Evolutionary conservation across 2,888 invertebrate species (phyloP).

Genomic region (Orthosia gracilis): DNA sequence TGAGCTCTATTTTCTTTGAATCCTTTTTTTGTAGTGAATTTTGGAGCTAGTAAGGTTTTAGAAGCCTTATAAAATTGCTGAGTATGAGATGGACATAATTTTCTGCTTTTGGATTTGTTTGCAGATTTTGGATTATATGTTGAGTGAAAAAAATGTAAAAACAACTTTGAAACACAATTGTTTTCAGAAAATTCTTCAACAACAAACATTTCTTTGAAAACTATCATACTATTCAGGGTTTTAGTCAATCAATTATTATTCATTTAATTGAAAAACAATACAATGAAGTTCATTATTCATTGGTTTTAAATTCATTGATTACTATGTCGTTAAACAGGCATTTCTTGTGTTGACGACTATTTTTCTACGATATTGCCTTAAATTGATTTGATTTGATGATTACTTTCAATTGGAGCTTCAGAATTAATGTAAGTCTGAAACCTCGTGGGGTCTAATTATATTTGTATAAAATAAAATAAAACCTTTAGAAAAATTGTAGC

Average conservation of each 20-base stretch:
- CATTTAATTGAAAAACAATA: slow-evolving; percentile 54
- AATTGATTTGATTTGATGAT: neutral
- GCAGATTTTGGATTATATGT: neutral
- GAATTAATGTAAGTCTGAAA: slow-evolving; percentile 12
- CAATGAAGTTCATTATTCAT: slow-evolving; percentile 60
- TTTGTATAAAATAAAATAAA: neutral
- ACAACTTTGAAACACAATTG: neutral
- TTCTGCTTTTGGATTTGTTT: neutral
- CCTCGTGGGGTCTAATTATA: neutral
- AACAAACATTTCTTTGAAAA: slow-evolving; percentile 19
- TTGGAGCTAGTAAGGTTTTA: too few relatives aligned
- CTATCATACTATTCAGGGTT: slow-evolving; percentile 25
- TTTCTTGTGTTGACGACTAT: slow-evolving; percentile 38
- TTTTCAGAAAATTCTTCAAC: neutral
- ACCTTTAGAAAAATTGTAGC: neutral
- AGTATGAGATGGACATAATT: neutral
- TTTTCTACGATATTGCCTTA: neutral
- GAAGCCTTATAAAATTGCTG: neutral
- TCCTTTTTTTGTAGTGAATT: too few relatives aligned
- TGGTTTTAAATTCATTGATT: slow-evolving; percentile 50
- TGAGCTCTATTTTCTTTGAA: too few relatives aligned
- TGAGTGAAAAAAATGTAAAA: neutral
- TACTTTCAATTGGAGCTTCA: neutral
- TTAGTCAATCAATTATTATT: slow-evolving; percentile 39
- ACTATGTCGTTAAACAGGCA: slow-evolving; percentile 20